Evolutionary conservation across 2,113 vertebrate genomes (phyloP), one percentile per base, ranked within the genome.

Genomic region (Rhea pennata): DNA sequence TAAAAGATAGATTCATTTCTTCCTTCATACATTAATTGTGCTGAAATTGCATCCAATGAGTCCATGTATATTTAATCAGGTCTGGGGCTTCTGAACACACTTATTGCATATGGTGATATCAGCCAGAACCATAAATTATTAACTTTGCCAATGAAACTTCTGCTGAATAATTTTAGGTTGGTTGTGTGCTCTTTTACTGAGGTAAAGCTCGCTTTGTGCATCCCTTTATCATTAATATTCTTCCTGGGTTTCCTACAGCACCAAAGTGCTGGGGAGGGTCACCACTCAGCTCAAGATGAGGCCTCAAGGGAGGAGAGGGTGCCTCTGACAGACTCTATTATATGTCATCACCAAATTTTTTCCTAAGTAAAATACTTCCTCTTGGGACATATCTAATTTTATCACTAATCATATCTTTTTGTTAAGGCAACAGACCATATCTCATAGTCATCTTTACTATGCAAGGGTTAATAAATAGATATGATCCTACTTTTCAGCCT

Each of bases 11-110:
- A 61, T 67, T 21, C 78, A 58, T 79, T 95, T 83, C 91, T 94
- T 85, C 73, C 86, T 92, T 95, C 90, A 80, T 90, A 91, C 8
- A 74, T 59, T 96, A 97, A 97, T 95, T 92, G 94, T 91, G 71
- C 86, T 97, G 97, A 97, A 97, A 97, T 90, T 87, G 95, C 91
- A 97, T 93, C 91, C 95, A 95, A 42, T 87, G 93, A 96, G 74
- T 24, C 73, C 73, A 96, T 96, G 90, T 88, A 97, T 97, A 95
- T 96, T 98, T 97, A 91, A 97, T 96, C 82, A 73, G 79, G 61
- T 91, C 74, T 76, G 84, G 91, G 78, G 70, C 92, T 96, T 88
- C 84, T 74, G 81, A 95, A 82, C 79, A 87, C 74, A 58, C 76
- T 56, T 81, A 23, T 67, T 91, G 87, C 94, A 94, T 22, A 62